phyloP scores from a whole-genome alignment of 2,888 invertebrate genomes.

The Dolichopus griseipennis region DNA sequence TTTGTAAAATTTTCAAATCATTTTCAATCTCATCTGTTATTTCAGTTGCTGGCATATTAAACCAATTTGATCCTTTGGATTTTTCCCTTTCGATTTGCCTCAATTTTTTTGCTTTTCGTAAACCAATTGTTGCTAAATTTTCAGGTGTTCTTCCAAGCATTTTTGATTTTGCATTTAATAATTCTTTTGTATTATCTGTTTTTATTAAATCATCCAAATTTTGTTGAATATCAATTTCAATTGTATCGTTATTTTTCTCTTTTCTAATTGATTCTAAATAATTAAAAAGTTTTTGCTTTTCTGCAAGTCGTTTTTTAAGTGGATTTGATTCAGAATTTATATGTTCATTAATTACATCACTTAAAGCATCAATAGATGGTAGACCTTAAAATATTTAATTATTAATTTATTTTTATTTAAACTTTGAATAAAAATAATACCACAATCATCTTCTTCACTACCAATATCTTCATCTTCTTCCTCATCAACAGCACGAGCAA shows the following conservation, averaged over 20 bases:
- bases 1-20: slow-evolving; percentile 81
- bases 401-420: slow-evolving; percentile 7
- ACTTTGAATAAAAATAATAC: slow-evolving; percentile 25
- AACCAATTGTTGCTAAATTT: not conserved
- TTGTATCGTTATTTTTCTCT: slow-evolving; percentile 15
- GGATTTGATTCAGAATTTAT: slow-evolving; percentile 9
- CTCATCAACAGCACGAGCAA: slow-evolving; percentile 16
- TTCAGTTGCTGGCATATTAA: slow-evolving; percentile 78
- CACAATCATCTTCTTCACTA: slow-evolving; percentile 27
- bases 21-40: slow-evolving; percentile 78
- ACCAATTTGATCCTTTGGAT: slow-evolving; percentile 85
- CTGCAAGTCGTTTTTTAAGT: not conserved
- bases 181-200: not conserved
- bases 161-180: not conserved
- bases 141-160: not conserved
- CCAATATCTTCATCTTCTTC: slow-evolving; percentile 23
- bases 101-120: not conserved
- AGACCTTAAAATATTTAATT: slow-evolving; percentile 25
- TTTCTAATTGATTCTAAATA: not conserved
- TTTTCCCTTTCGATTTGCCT: slow-evolving; percentile 61
- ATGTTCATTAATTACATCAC: slow-evolving; percentile 25
- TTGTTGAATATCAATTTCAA: slow-evolving; percentile 23
- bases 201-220: slow-evolving; percentile 19
- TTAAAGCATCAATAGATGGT: slow-evolving; percentile 25
- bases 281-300: not conserved